Percentiles rank a stretch among this genome's conserved stretches.
These are phyloP conservation scores for Siniperca scherzeri DNA, from an alignment of 2,797 vertebrate genomes.

Conservation along the genomic window DNA sequence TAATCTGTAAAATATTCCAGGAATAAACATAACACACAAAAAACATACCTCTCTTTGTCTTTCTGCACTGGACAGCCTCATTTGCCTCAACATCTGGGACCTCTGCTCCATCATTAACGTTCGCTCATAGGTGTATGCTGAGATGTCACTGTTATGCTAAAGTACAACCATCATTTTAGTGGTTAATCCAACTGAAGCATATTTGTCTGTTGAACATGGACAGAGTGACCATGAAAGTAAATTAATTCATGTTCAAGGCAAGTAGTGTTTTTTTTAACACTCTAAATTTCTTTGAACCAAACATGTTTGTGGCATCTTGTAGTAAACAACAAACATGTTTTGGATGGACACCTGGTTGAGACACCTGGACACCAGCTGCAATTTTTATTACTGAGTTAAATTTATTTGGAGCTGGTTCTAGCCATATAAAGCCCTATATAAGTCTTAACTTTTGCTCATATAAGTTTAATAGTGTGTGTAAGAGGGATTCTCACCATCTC, in stretches of 20 bases:
- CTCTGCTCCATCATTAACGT: slow-evolving; percentile 99
- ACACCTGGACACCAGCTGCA: no score
- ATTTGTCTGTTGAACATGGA: not conserved
- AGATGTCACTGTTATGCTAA: slow-evolving; percentile 97
- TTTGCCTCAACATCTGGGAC: slow-evolving; percentile 98
- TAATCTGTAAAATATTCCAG: not conserved
- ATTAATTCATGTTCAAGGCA: not conserved
- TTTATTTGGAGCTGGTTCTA: not conserved
- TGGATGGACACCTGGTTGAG: slow-evolving; percentile 27
- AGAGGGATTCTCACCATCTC: slow-evolving; percentile 91
- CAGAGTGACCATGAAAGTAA: not conserved
- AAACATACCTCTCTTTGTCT: slow-evolving; percentile 92
- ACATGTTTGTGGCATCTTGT: not conserved
- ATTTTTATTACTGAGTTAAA: not conserved
- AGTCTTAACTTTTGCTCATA: not conserved
- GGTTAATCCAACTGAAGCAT: not conserved
- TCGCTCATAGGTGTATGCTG: slow-evolving; percentile 97
- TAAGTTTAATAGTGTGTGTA: not conserved
- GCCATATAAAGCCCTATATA: not conserved
- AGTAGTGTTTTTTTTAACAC: not conserved
- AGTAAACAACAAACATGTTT: not conserved
- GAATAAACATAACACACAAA: not conserved
- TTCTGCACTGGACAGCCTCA: slow-evolving; percentile 96
- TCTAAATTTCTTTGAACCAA: not conserved
- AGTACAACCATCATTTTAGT: slow-evolving; percentile 22